phyloP scores from a whole-genome alignment of 1,140 invertebrate species.

The Campoletis sonorensis region DNA sequence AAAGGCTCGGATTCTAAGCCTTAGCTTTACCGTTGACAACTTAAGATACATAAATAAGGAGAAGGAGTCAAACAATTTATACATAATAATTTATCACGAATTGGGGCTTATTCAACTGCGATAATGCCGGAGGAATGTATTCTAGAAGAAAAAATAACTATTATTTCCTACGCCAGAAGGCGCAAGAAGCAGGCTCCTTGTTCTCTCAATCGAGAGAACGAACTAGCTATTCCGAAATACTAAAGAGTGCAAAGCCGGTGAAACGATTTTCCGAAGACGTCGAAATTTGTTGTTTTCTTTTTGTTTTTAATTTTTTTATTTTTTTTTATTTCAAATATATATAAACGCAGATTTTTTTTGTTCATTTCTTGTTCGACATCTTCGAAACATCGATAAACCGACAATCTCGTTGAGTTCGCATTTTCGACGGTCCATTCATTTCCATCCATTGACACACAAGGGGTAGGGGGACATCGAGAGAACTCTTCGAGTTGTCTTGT shows the following conservation, averaged over 20 bases:
- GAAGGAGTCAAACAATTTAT: not conserved
- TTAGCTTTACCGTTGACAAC: not conserved
- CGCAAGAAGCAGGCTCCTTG: not conserved
- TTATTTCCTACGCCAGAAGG: not conserved
- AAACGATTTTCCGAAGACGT: slow-evolving; percentile 5
- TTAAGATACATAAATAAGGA: not conserved
- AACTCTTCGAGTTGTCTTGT: not conserved
- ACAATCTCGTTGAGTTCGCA: not conserved
- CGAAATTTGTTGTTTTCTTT: not conserved
- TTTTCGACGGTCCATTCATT: not conserved
- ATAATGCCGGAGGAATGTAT: not conserved
- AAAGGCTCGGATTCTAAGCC: slow-evolving; percentile 70
- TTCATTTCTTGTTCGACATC: not conserved
- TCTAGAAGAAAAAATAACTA: not conserved
- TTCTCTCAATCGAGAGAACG: not conserved
- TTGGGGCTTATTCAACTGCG: not conserved
- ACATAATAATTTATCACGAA: slow-evolving; percentile 12
- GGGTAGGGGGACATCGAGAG: not conserved
- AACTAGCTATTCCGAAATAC: not conserved
- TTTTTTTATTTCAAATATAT: not conserved
- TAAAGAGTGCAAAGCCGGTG: slow-evolving; percentile 31
- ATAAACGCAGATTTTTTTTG: too few species aligned
- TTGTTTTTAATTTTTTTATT: not conserved
- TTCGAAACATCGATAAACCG: slow-evolving; percentile 6
- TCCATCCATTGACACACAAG: not conserved